These are phyloP conservation scores for Trissolcus brochymenae DNA, from an alignment of 2,888 invertebrate genomes.

Conservation along the genomic window DNA sequence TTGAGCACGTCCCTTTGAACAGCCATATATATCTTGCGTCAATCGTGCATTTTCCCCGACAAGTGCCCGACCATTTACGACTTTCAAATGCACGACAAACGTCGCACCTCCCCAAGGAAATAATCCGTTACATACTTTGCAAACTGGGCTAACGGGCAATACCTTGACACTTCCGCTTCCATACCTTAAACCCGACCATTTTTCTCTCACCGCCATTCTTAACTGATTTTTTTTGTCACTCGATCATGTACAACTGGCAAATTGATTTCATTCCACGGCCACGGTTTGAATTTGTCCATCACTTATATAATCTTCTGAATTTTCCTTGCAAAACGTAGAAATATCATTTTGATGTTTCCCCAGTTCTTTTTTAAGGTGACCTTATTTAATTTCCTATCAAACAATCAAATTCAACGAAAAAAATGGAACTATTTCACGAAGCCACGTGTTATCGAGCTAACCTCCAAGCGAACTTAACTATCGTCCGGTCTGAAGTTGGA, in stretches of 20 bases:
- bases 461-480: too few species aligned
- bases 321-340: too few species aligned
- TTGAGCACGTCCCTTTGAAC: slow-evolving; percentile 47
- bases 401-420: too few species aligned
- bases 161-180: slow-evolving; percentile 7
- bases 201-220: not conserved
- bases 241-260: not conserved
- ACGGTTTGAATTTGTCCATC: not conserved
- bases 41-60: slow-evolving; percentile 47
- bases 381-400: too few species aligned
- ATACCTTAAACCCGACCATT: slow-evolving; percentile 8
- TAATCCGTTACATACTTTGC: slow-evolving; percentile 35
- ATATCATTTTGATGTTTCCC: too few species aligned
- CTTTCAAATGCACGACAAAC: slow-evolving; percentile 47
- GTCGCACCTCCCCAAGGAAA: slow-evolving; percentile 33
- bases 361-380: too few species aligned
- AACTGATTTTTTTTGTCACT: not conserved
- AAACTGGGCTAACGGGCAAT: slow-evolving; percentile 18
- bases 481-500: too few species aligned
- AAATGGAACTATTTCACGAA: too few species aligned
- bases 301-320: not conserved
- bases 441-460: too few species aligned
- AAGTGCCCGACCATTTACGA: slow-evolving; percentile 43
- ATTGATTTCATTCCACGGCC: not conserved
- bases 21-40: slow-evolving; percentile 44